A percentile compares a stretch with the other conserved stretches of the same genome.
These are phyloP conservation scores for Corvus cornix DNA, from an alignment of 2,113 vertebrate genomes.

Conservation along the genomic window DNA sequence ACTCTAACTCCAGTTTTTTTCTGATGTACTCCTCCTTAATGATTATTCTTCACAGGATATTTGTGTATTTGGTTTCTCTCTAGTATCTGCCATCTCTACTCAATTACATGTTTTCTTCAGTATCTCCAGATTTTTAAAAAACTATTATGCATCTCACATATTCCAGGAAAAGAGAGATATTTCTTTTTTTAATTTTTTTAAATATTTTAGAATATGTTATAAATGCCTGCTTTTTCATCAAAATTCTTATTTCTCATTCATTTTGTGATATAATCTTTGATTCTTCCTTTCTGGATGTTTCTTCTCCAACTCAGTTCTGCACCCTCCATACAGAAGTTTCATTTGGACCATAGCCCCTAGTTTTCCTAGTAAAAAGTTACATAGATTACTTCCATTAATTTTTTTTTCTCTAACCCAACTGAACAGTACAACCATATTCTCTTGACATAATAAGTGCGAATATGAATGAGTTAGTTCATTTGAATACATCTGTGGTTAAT, in stretches of 20 bases:
- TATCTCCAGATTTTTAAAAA: background rate
- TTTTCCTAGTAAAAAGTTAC: background rate
- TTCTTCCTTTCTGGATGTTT: background rate
- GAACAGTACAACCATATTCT: background rate
- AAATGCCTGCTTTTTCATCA: background rate
- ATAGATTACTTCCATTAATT: background rate
- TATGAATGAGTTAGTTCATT: background rate
- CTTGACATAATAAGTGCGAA: background rate
- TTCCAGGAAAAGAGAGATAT: background rate
- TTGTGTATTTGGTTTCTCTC: background rate
- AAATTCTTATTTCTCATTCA: background rate
- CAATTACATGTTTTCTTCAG: background rate
- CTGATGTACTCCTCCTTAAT: background rate
- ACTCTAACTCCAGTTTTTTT: background rate
- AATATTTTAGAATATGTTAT: background rate
- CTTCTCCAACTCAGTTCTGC: background rate
- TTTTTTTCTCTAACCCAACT: background rate
- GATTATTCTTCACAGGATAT: background rate
- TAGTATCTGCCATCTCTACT: background rate
- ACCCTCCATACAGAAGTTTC: background rate
- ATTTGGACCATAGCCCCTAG: background rate
- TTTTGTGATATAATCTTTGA: background rate
- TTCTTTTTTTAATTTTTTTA: background rate
- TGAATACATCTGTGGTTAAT: background rate
- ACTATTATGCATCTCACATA: background rate